Conservation (phyloP, 2,113 vertebrate species). For the Pseudolaguvia tuberculata region DNA sequence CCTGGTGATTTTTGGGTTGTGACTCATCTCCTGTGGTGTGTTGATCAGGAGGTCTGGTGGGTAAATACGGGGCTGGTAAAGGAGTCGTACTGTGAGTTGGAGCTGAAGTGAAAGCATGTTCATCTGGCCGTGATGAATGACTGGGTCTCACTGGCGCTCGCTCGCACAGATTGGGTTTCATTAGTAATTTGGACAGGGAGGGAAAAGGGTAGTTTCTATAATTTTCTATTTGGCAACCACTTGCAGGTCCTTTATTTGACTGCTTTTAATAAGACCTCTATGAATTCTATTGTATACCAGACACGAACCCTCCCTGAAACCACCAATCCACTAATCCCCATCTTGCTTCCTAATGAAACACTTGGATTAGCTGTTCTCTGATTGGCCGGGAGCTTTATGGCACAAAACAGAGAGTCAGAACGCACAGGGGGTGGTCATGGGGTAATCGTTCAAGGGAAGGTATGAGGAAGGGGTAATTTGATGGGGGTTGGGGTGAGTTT, state of each 20-base stretch:
- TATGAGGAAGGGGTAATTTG: constrained; percentile 35
- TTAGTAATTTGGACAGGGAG: constrained; percentile 56
- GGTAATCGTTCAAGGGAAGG: constrained; percentile 51
- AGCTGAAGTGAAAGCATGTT: constrained; percentile 39
- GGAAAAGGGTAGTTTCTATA: not conserved
- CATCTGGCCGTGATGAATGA: constrained; percentile 48
- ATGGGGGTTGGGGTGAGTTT: constrained; percentile 40
- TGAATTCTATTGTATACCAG: not conserved
- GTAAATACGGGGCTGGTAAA: not conserved
- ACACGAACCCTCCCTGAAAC: not conserved
- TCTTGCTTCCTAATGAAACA: constrained; percentile 3
- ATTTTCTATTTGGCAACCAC: constrained; percentile 1
- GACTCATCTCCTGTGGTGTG: constrained; percentile 48
- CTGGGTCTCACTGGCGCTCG: constrained; percentile 46
- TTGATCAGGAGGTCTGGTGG: constrained; percentile 11
- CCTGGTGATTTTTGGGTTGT: constrained; percentile 19
- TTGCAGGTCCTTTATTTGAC: not conserved
- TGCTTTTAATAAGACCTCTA: not conserved
- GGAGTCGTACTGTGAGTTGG: constrained; percentile 19
- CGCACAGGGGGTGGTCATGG: constrained; percentile 65
- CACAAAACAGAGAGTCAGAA: constrained; percentile 63
- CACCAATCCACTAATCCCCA: not conserved
- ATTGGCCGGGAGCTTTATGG: constrained; percentile 64
- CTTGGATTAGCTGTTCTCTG: constrained; percentile 50
- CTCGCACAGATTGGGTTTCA: constrained; percentile 51